A percentile compares a stretch with the other conserved stretches of the same genome.
These are phyloP conservation scores for Pygoscelis antarcticus DNA, from an alignment of 2,113 vertebrate genomes.

Conservation along the genomic window DNA sequence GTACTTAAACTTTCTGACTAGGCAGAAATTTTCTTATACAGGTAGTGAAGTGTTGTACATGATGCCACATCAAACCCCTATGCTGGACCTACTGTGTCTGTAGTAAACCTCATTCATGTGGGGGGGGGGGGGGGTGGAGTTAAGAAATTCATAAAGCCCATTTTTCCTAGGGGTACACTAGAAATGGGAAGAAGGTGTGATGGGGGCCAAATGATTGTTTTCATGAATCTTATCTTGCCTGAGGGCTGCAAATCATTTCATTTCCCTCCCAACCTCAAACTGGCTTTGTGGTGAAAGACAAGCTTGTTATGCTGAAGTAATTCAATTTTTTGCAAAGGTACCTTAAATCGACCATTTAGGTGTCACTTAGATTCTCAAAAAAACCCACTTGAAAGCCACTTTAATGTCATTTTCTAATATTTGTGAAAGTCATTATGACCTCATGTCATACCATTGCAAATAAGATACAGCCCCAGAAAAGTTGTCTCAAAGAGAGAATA, in stretches of 20 bases:
- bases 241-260: not conserved
- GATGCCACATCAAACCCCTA: not conserved
- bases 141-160: not conserved
- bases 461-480: not conserved
- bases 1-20: not conserved
- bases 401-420: not conserved
- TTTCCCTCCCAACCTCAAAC: not conserved
- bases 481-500: not conserved
- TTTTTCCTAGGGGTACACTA: not conserved
- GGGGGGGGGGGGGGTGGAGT: too few species aligned
- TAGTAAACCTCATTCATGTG: not conserved
- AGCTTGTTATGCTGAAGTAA: not conserved
- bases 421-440: not conserved
- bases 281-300: not conserved
- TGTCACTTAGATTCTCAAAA: not conserved
- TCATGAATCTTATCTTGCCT: not conserved
- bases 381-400: not conserved
- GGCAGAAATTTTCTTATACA: not conserved
- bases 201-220: not conserved
- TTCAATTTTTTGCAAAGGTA: not conserved
- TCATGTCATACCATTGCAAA: not conserved
- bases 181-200: not conserved
- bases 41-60: not conserved
- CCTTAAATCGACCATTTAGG: not conserved
- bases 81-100: not conserved